Conservation (phyloP, 1,140 invertebrate genomes). For the Helicoverpa armigera region DNA sequence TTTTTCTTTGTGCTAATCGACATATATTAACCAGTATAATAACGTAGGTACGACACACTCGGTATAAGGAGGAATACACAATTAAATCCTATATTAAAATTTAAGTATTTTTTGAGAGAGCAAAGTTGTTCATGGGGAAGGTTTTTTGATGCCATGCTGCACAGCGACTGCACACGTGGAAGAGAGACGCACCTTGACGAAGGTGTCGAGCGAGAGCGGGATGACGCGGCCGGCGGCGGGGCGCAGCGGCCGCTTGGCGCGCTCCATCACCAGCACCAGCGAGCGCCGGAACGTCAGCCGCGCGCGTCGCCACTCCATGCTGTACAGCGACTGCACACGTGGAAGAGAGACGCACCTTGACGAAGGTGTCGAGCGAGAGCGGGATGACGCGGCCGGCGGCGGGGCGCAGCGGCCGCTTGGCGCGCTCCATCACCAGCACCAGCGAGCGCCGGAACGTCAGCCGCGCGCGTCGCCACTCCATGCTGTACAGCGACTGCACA, state of each 20-base stretch:
- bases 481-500: constrained; percentile 67
- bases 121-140: too few species aligned
- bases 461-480: constrained; percentile 61
- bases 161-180: too few species aligned
- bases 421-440: constrained; percentile 72
- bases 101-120: too few species aligned
- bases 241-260: constrained; percentile 60
- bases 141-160: too few species aligned
- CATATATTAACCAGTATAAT: too few species aligned
- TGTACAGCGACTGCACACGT: too few species aligned
- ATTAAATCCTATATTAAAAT: too few species aligned
- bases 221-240: constrained; percentile 73
- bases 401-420: constrained; percentile 71
- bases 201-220: constrained; percentile 78
- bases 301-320: too few species aligned
- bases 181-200: constrained; percentile 65
- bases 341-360: constrained; percentile 61
- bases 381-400: constrained; percentile 73
- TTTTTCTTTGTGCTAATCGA: too few species aligned
- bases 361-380: constrained; percentile 77
- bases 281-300: constrained; percentile 57
- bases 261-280: constrained; percentile 69
- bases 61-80: too few species aligned
- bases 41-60: too few species aligned
- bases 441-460: constrained; percentile 62